These are phyloP conservation scores for Bufo bufo DNA, from an alignment of 2,113 vertebrate genomes.

Conservation along the genomic window DNA sequence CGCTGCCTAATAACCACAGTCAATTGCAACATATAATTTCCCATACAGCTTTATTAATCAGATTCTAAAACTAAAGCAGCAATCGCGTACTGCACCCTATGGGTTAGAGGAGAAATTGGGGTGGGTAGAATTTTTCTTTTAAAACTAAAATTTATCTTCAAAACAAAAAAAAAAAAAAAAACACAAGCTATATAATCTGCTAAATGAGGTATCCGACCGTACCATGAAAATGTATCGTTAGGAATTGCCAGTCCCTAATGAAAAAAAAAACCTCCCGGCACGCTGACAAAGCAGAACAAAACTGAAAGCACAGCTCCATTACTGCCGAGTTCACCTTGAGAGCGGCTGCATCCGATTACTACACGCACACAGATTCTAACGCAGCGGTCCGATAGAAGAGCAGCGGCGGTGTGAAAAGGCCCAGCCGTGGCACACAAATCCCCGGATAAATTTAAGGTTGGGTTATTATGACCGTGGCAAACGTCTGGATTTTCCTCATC, in stretches of 20 bases:
- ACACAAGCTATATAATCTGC: too few species aligned
- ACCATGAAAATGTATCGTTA: too few species aligned
- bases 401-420: not conserved
- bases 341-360: not conserved
- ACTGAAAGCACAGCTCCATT: not conserved
- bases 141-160: too few species aligned
- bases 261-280: not conserved
- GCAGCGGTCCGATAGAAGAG: not conserved
- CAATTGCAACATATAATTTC: too few species aligned
- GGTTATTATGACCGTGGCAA: slow-evolving; percentile 26
- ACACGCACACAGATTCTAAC: too few species aligned
- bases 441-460: not conserved
- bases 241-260: not conserved
- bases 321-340: not conserved
- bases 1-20: too few species aligned
- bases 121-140: too few species aligned
- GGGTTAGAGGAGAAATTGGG: too few species aligned
- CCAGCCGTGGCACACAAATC: not conserved
- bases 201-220: too few species aligned
- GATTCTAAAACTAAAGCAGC: too few species aligned
- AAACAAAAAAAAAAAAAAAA: too few species aligned
- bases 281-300: not conserved
- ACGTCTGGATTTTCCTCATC: not conserved
- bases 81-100: too few species aligned
- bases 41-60: not conserved